Evolutionary conservation across 2,888 invertebrate genomes (phyloP), one percentile per base, ranked within the genome.

Genomic region (Erebia palarica): DNA sequence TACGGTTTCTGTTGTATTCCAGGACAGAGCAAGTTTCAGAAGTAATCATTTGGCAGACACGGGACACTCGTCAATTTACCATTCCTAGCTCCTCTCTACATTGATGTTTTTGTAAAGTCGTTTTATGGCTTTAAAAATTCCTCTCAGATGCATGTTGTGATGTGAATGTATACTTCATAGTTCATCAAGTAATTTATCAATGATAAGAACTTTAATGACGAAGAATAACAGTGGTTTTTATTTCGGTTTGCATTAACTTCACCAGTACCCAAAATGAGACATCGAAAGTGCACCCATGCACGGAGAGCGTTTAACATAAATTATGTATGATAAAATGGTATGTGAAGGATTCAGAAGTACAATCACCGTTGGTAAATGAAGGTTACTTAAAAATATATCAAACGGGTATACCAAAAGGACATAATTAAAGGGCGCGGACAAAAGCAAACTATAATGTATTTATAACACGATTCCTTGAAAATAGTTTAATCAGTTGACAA

Each of bases 271-370:
- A 71, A 69, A 68, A 67, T 65, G 51, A 66, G 63, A 58, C 8
- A 49, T 58, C 42, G 44, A 66, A 51, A 59, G 72, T 73, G 68
- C 64, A 69, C 49, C 53, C 68, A 73, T 74, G 74, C 74, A 68
- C 68, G 57, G 51, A 57, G 42, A 70, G 66, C 42, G 42, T 18
- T 70, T 63, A 60, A 51, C 53, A 47, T 18, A 36, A 5, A 36
- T 36, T 36, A 60, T 60, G 61, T 47, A 61, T 65, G 57, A 61
- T 47, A 61, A 44, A 49, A 70, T 61, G 59, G 58, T 16, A 61
- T 69, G 72, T 13, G 47, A 64, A 61, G 55, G 60, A 36, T 59
- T 27, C 60, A 64, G 68, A 61, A 58, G 57, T 47, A 60, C 68
- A 68, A 65, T 21, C 72, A 74, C 66, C 66, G 44, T 11, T 59